A percentile compares a stretch with the other conserved stretches of the same genome.
Evolutionary conservation across 2,888 invertebrate species (phyloP).

Genomic region (Julus scanicus): DNA sequence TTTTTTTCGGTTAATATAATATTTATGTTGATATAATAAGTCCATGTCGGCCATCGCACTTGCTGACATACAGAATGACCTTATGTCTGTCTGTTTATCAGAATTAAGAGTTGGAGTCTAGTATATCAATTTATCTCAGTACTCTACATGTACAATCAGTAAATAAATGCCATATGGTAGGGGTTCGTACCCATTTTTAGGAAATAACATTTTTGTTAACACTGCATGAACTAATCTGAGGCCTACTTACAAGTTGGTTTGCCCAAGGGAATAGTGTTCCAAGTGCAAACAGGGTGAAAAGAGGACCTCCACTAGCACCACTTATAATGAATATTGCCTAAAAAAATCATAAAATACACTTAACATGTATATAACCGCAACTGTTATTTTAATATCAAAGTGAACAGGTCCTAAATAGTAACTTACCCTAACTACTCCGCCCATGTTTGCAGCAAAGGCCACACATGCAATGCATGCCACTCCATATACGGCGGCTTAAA

Average conservation of each 20-base stretch:
- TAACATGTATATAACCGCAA: neutral
- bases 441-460: constrained; percentile 50
- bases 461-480: constrained; percentile 49
- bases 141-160: too few relatives aligned
- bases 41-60: too few relatives aligned
- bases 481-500: constrained; percentile 20
- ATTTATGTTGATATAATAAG: too few relatives aligned
- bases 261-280: constrained; percentile 52
- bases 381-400: neutral
- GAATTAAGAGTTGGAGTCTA: too few relatives aligned
- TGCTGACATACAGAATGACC: too few relatives aligned
- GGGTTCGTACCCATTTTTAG: too few relatives aligned
- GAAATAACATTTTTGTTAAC: too few relatives aligned
- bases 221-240: neutral
- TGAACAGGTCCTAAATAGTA: too few relatives aligned
- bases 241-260: constrained; percentile 2
- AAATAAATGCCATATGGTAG: too few relatives aligned
- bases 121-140: too few relatives aligned
- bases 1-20: too few relatives aligned
- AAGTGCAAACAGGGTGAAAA: constrained; percentile 47
- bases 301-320: constrained; percentile 48
- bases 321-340: constrained; percentile 51
- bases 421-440: constrained; percentile 53
- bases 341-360: constrained; percentile 3
- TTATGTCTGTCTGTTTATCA: too few relatives aligned